Evolutionary conservation across 2,797 vertebrate genomes (phyloP).

Genomic region (Melanotaenia parkinsoni): DNA sequence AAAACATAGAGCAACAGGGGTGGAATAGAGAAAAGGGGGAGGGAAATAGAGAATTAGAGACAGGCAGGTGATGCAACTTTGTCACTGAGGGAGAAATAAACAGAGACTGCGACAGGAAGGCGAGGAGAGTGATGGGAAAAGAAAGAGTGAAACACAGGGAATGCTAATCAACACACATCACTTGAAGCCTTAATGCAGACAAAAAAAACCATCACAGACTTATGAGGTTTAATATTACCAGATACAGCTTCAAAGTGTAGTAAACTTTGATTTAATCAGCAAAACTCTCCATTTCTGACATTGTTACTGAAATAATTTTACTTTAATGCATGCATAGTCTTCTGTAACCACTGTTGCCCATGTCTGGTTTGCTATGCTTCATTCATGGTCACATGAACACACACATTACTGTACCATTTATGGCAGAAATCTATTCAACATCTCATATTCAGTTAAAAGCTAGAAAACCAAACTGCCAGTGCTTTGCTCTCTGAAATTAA

Average conservation of each 20-base stretch:
- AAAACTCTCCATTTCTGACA: not conserved
- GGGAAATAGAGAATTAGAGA: constrained; percentile 45
- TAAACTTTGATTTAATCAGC: constrained; percentile 10
- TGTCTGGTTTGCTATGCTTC: not conserved
- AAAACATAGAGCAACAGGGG: constrained; percentile 34
- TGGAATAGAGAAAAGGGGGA: constrained; percentile 43
- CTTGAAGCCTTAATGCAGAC: constrained; percentile 31
- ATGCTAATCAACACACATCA: constrained; percentile 45
- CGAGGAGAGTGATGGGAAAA: constrained; percentile 37
- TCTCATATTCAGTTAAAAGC: not conserved
- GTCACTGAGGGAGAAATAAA: constrained; percentile 59
- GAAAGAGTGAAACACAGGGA: constrained; percentile 36
- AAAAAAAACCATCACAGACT: constrained; percentile 35
- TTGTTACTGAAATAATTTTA: not conserved
- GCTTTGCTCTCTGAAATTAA: not conserved
- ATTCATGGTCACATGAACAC: not conserved
- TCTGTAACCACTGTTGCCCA: not conserved
- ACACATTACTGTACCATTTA: not conserved
- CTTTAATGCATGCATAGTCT: not conserved
- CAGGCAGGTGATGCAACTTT: constrained; percentile 62
- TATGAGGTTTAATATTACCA: constrained; percentile 9
- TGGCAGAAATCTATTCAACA: not conserved
- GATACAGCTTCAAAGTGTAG: not conserved
- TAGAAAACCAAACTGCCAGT: not conserved
- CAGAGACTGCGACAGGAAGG: constrained; percentile 51